These are phyloP conservation scores for Pseudopodoces humilis DNA, from an alignment of 2,113 vertebrate species.

Conservation along the genomic window DNA sequence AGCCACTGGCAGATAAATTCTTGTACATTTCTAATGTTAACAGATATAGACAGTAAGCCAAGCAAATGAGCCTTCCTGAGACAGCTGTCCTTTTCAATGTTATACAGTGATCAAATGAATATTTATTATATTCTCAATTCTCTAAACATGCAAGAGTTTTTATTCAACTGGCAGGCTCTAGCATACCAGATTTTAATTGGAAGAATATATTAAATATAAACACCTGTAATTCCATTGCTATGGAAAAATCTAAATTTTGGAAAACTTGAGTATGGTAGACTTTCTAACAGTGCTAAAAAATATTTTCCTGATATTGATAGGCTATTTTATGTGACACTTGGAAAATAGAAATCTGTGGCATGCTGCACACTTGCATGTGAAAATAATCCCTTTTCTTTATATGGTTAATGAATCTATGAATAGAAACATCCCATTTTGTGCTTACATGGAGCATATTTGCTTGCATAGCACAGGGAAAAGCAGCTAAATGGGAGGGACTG, in stretches of 20 bases:
- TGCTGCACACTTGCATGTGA: background rate
- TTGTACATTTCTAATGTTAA: conserved; percentile 70
- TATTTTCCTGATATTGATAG: background rate
- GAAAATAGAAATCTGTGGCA: background rate
- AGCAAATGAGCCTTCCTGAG: conserved; percentile 67
- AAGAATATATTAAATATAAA: conserved; percentile 20
- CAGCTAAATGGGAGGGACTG: background rate
- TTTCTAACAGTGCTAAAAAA: background rate
- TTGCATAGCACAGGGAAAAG: background rate
- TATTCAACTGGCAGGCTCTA: conserved; percentile 8
- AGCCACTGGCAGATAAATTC: conserved; percentile 55
- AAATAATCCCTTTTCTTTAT: background rate
- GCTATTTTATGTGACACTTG: background rate
- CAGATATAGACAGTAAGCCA: conserved; percentile 57
- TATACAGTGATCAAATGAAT: conserved; percentile 67
- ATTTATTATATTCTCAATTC: conserved; percentile 64
- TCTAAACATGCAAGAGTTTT: conserved; percentile 36
- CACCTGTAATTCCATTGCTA: conserved; percentile 13
- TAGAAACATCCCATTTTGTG: background rate
- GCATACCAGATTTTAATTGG: conserved; percentile 47
- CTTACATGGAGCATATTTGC: background rate
- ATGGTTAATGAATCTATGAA: background rate
- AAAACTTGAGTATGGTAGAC: background rate
- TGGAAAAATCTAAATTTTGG: conserved; percentile 3
- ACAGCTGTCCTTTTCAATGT: conserved; percentile 70